Conservation (phyloP, 2,888 invertebrate species). For the Andrena trimmerana region DNA sequence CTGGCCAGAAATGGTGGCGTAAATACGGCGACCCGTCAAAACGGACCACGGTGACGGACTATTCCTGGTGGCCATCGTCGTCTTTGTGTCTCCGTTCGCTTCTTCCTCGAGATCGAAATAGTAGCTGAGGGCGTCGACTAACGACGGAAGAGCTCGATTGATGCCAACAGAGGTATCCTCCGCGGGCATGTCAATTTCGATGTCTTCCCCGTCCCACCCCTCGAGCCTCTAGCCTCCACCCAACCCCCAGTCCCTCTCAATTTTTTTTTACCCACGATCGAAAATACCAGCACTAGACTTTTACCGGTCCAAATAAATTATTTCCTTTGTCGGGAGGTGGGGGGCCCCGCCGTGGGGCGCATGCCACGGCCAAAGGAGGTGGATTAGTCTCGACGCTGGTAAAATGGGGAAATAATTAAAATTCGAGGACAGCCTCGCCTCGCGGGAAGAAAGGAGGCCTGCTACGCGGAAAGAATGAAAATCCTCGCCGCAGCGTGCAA, state of each 20-base stretch:
- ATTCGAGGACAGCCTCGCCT: slow-evolving; percentile 23
- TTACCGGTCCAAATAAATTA: slow-evolving; percentile 44
- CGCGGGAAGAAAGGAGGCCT: background rate
- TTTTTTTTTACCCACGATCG: slow-evolving; percentile 28
- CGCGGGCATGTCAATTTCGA: slow-evolving; percentile 66
- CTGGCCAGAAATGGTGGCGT: slow-evolving; percentile 16
- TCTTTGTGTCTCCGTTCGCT: slow-evolving; percentile 18
- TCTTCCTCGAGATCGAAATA: slow-evolving; percentile 56
- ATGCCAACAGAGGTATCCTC: slow-evolving; percentile 59
- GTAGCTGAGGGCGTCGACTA: slow-evolving; percentile 55
- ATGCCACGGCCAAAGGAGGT: slow-evolving; percentile 24
- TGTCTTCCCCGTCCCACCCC: slow-evolving; percentile 20
- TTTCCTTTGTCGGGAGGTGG: slow-evolving; percentile 7
- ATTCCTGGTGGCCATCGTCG: slow-evolving; percentile 22
- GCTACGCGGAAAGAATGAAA: slow-evolving; percentile 11
- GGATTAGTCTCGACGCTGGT: slow-evolving; percentile 30
- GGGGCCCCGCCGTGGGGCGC: slow-evolving; percentile 18
- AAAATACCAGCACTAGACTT: slow-evolving; percentile 19
- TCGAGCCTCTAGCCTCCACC: slow-evolving; percentile 10
- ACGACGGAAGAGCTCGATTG: slow-evolving; percentile 61
- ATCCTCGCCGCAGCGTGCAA: slow-evolving; percentile 1
- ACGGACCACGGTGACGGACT: slow-evolving; percentile 36
- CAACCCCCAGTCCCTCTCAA: background rate
- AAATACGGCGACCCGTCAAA: slow-evolving; percentile 51
- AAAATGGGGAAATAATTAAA: slow-evolving; percentile 51